These are phyloP conservation scores for Podargus strigoides DNA, from an alignment of 2,797 vertebrate species.

Conservation along the genomic window DNA sequence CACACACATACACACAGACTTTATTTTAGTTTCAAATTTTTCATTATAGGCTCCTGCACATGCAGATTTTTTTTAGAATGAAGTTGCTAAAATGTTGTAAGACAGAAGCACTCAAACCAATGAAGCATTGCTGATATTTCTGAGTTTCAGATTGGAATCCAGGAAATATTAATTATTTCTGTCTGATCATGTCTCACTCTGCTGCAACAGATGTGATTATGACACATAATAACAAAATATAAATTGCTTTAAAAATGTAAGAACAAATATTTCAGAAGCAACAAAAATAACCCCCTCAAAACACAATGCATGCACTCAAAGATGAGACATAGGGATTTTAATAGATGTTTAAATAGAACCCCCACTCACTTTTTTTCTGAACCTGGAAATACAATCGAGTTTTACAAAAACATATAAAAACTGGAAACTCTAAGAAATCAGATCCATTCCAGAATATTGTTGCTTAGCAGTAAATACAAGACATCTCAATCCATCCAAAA, in stretches of 20 bases:
- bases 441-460: not conserved
- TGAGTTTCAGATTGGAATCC: constrained; percentile 36
- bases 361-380: not conserved
- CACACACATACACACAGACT: not conserved
- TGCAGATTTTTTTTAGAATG: not conserved
- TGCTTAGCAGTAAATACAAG: not conserved
- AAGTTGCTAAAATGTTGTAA: not conserved
- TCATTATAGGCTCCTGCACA: not conserved
- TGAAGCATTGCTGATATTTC: constrained; percentile 49
- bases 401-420: not conserved
- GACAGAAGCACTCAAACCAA: constrained; percentile 34
- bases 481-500: not conserved
- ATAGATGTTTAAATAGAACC: not conserved
- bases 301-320: not conserved
- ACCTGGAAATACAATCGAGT: not conserved
- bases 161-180: constrained; percentile 56
- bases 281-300: not conserved
- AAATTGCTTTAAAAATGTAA: constrained; percentile 42
- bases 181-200: constrained; percentile 28
- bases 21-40: not conserved
- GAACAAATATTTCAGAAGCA: constrained; percentile 5
- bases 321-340: not conserved
- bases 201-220: constrained; percentile 37
- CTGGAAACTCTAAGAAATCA: not conserved
- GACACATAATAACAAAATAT: not conserved